Base-by-base conservation (phyloP, 1,140 invertebrate species). In the Hesperophylax magnus region DNA sequence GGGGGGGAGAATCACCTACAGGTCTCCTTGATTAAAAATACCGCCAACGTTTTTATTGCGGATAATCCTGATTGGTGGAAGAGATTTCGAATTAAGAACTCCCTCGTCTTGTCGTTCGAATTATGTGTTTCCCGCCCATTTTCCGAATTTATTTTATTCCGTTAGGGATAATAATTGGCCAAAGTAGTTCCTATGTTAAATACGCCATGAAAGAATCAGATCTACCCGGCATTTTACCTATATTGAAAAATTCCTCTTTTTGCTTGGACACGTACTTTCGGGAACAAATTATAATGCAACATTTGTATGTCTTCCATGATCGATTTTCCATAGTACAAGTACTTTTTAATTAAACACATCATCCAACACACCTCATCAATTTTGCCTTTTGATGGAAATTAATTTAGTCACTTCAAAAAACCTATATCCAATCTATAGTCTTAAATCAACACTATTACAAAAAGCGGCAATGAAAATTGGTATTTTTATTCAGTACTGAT, bases 41-140 rank as follows among this genome's bases (percentile, higher is more conserved):
- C 83, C 78, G 71, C 60, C 69, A 84, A 82, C 81, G 83, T 84
- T 84, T 84, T 84, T 84, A 84, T 84, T 84, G 83, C 83, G 81
- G 83, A 84, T 84, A 84, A 84, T 84, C 83, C 76, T 84, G 83
- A 84, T 84, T 84, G 83, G 83, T 84, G 81, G 76, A 81, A 82
- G 78, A 84, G 80, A 84, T 84, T 80, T 74, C 72, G 74, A 84
- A 84, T 84, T 81, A 81, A 69, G 53, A 79, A 58, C 81, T 72
- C 81, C 81, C 77, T 69, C 75, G n/a, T 52, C 15, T 76, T 39
- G 20, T n/a, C 65, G n/a, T 53, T 71, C 71, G 31, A 82, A 76
- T 80, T 80, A 80, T 60, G 54, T n/a, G 18, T 56, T 76, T 76
- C 54, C 72, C 72, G 53, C 53, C 72, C 72, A 39, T 60, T 20